These are phyloP conservation scores for Gymnothorax reevesii DNA, from an alignment of 2,797 vertebrate genomes.

Conservation along the genomic window DNA sequence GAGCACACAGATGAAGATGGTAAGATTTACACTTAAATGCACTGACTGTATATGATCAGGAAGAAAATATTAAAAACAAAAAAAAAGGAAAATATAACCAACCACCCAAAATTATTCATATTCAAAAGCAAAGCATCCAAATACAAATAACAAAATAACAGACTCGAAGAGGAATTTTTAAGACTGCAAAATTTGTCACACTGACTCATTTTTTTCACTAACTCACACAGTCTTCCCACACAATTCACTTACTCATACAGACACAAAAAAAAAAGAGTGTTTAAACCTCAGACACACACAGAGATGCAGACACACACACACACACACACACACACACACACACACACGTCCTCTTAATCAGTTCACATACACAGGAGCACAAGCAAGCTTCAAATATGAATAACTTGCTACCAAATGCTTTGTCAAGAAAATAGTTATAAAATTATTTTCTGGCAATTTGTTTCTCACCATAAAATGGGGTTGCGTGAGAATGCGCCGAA, in stretches of 20 bases:
- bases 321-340: background rate
- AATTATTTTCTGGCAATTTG: too few species aligned
- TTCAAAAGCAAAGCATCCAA: background rate
- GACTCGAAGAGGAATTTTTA: background rate
- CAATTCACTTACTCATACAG: background rate
- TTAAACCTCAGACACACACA: background rate
- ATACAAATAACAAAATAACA: background rate
- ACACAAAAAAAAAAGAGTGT: background rate
- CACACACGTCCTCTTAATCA: background rate
- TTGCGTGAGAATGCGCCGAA: slow-evolving; percentile 95
- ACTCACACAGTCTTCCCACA: background rate
- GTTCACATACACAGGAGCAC: background rate
- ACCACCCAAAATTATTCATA: background rate
- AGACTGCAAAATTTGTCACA: too few species aligned
- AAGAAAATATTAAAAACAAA: background rate
- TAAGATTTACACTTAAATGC: background rate
- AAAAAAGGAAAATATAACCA: background rate
- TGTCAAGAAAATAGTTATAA: too few species aligned
- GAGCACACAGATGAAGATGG: background rate
- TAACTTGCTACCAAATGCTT: too few species aligned
- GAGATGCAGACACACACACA: background rate
- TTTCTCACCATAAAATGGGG: slow-evolving; percentile 94
- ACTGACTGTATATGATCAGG: background rate
- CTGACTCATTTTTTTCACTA: background rate
- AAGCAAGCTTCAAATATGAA: background rate